These are phyloP conservation scores for Crypturellus tataupa DNA, from an alignment of 2,797 vertebrate species.

Conservation along the genomic window DNA sequence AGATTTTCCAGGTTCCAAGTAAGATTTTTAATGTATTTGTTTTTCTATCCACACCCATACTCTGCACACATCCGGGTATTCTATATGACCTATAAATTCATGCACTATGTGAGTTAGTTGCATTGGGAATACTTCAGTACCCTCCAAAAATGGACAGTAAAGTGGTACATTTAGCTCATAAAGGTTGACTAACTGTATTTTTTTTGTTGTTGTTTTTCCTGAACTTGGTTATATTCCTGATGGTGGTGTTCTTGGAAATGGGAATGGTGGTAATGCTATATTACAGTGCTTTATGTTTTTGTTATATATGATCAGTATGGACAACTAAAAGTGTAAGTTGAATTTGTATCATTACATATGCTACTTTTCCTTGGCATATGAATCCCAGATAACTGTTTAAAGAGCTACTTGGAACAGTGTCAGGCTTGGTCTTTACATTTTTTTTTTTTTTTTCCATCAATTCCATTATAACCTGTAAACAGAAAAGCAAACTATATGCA, in stretches of 20 bases:
- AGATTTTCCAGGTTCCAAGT: not conserved
- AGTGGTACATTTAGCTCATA: not conserved
- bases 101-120: not conserved
- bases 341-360: not conserved
- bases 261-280: not conserved
- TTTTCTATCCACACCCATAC: not conserved
- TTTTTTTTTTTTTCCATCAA: not conserved
- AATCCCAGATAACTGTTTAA: not conserved
- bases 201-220: not conserved
- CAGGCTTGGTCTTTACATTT: not conserved
- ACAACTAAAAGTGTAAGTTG: not conserved
- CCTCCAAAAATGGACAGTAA: not conserved
- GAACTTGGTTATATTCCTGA: not conserved
- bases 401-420: not conserved
- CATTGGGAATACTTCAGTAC: not conserved
- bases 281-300: not conserved
- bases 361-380: not conserved
- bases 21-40: not conserved
- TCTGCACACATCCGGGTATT: not conserved
- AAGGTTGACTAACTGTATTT: not conserved
- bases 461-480: not conserved
- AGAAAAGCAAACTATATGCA: not conserved
- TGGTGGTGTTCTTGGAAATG: not conserved
- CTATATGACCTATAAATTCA: not conserved
- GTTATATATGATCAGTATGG: not conserved